Evolutionary conservation across 2,888 invertebrate genomes (phyloP).

Genomic region (Agonopterix heracliana): DNA sequence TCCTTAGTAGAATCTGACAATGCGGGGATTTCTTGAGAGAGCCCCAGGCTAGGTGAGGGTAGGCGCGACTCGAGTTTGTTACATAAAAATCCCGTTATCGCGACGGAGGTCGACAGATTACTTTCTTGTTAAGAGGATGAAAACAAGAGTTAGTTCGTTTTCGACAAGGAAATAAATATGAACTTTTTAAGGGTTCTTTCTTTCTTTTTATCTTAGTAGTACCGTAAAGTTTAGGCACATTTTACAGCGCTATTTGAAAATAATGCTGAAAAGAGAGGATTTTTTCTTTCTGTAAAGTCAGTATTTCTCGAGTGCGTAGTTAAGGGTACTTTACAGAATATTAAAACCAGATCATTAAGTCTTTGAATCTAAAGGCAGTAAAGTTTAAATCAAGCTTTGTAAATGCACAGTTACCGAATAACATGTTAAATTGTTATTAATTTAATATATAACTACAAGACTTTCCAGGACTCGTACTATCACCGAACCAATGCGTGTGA

Average conservation of each 20-base stretch:
- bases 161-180: conserved; percentile 62
- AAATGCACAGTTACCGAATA: too few relatives aligned
- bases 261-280: background rate
- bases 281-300: background rate
- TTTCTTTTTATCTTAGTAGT: conserved; percentile 34
- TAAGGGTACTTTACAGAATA: too few relatives aligned
- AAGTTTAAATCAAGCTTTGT: too few relatives aligned
- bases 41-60: conserved; percentile 72
- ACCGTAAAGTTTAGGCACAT: conserved; percentile 39
- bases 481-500: too few relatives aligned
- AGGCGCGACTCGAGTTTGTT: conserved; percentile 71
- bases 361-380: too few relatives aligned
- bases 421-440: too few relatives aligned
- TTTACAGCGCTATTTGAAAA: conserved; percentile 24
- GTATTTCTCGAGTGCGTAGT: background rate
- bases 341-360: too few relatives aligned
- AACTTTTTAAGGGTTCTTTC: conserved; percentile 52
- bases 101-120: conserved; percentile 72
- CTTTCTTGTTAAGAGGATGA: conserved; percentile 74
- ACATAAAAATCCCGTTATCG: conserved; percentile 75
- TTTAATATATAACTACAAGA: too few relatives aligned
- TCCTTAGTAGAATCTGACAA: conserved; percentile 68
- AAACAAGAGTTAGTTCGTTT: conserved; percentile 69
- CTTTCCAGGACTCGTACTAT: too few relatives aligned
- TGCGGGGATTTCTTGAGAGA: conserved; percentile 63